A percentile compares a stretch with the other conserved stretches of the same genome.
Conservation (phyloP, 2,113 vertebrate genomes). For the Anolis sagrei region DNA sequence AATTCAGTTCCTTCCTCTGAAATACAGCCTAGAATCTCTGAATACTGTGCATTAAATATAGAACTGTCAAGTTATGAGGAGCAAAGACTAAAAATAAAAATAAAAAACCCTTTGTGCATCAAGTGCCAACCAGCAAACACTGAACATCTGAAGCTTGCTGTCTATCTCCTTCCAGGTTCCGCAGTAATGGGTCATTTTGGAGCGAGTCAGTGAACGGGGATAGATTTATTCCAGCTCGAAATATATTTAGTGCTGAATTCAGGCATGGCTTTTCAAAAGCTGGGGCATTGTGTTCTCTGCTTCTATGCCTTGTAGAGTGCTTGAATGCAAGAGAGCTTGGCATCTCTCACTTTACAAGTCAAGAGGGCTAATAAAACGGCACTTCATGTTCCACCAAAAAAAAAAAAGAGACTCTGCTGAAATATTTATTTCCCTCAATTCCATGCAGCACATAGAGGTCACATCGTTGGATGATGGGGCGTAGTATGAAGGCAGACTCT, state of each 20-base stretch:
- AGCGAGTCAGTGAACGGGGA: background rate
- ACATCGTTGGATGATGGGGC: background rate
- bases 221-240: constrained; percentile 6
- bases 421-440: background rate
- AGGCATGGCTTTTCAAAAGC: background rate
- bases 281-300: background rate
- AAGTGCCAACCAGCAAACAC: background rate
- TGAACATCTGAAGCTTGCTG: background rate
- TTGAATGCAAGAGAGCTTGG: background rate
- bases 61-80: background rate
- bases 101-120: background rate
- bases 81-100: background rate
- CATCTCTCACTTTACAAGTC: background rate
- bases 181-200: constrained; percentile 4
- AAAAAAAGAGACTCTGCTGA: background rate
- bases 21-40: too few species aligned
- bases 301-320: background rate
- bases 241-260: background rate
- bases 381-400: background rate
- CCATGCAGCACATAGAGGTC: background rate
- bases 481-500: background rate
- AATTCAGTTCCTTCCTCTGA: too few species aligned
- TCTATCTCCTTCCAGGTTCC: background rate
- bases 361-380: constrained; percentile 14
- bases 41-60: background rate